These are phyloP conservation scores for Drosophila burlai DNA, from an alignment of 1,140 invertebrate genomes.

Conservation along the genomic window DNA sequence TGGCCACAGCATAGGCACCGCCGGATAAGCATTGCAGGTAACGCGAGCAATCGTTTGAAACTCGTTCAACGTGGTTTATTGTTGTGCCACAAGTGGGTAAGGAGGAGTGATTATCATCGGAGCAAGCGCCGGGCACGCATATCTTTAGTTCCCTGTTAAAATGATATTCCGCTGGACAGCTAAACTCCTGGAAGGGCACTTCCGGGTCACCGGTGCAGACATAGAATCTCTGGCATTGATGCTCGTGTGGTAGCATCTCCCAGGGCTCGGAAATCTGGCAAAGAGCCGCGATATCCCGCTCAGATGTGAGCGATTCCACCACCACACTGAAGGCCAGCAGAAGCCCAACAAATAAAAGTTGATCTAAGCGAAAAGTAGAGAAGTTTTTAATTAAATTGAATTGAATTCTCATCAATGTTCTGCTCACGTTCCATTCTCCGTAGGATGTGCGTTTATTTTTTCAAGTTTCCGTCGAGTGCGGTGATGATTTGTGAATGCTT, in stretches of 20 bases:
- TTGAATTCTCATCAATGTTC: no score
- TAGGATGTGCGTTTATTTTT: slow-evolving; percentile 3
- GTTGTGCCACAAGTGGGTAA: background rate
- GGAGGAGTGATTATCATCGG: background rate
- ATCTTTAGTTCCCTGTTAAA: slow-evolving; percentile 34
- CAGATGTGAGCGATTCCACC: background rate
- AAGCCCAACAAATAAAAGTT: slow-evolving; percentile 9
- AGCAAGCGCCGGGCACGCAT: slow-evolving; percentile 45
- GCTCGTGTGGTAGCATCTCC: slow-evolving; percentile 33
- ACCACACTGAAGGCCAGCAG: background rate
- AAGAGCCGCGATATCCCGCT: background rate
- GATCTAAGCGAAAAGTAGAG: background rate
- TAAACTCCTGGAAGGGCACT: slow-evolving; percentile 50
- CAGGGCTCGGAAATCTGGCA: slow-evolving; percentile 31
- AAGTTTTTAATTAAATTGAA: background rate
- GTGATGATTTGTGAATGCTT: slow-evolving; percentile 5
- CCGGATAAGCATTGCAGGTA: slow-evolving; percentile 35
- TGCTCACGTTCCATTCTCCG: slow-evolving; percentile 30
- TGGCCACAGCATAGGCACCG: slow-evolving; percentile 31
- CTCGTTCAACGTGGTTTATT: slow-evolving; percentile 30
- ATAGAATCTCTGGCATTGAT: slow-evolving; percentile 62
- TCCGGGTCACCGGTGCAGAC: slow-evolving; percentile 47
- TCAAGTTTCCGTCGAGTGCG: slow-evolving; percentile 30
- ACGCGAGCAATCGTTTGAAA: slow-evolving; percentile 37
- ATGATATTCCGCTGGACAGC: slow-evolving; percentile 45